Percentiles rank a stretch among this genome's conserved stretches.
Conservation (phyloP, 2,888 invertebrate species). For the Dasysyrphus tricinctus region DNA sequence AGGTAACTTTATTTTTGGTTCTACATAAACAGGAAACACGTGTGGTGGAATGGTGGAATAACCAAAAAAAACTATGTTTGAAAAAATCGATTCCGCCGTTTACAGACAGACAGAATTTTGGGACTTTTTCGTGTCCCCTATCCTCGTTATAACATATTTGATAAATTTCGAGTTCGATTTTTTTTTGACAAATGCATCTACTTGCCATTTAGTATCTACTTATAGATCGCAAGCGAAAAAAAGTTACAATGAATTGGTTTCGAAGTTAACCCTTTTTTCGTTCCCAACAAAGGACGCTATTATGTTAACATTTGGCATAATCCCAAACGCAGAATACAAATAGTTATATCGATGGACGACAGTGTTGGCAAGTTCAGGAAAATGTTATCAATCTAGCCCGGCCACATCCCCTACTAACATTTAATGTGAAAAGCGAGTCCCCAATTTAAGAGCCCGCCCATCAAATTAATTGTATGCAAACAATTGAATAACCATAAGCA, state of each 20-base stretch:
- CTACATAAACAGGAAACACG: too few species aligned
- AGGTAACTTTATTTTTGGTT: too few species aligned
- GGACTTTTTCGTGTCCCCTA: too few species aligned
- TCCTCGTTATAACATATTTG: too few species aligned
- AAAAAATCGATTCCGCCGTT: too few species aligned
- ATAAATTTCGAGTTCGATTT: too few species aligned
- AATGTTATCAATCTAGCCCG: slow-evolving; percentile 36
- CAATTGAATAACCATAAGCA: slow-evolving; percentile 62
- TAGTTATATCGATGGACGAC: slow-evolving; percentile 10
- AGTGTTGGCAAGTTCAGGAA: slow-evolving; percentile 35
- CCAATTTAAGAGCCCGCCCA: slow-evolving; percentile 52
- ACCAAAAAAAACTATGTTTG: too few species aligned
- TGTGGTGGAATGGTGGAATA: too few species aligned
- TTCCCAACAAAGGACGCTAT: neutral
- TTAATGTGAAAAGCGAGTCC: slow-evolving; percentile 3
- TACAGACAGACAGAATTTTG: too few species aligned
- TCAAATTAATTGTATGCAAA: slow-evolving; percentile 72
- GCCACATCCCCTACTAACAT: slow-evolving; percentile 6
- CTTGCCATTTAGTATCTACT: too few species aligned
- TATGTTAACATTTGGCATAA: neutral
- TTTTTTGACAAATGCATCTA: too few species aligned
- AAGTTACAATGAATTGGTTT: neutral
- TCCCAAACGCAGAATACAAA: slow-evolving; percentile 38
- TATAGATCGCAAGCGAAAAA: too few species aligned
- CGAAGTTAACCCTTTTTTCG: neutral